Percentiles rank a stretch among this genome's conserved stretches.
Evolutionary conservation across 2,113 vertebrate genomes (phyloP).

Genomic region (Mobula birostris): DNA sequence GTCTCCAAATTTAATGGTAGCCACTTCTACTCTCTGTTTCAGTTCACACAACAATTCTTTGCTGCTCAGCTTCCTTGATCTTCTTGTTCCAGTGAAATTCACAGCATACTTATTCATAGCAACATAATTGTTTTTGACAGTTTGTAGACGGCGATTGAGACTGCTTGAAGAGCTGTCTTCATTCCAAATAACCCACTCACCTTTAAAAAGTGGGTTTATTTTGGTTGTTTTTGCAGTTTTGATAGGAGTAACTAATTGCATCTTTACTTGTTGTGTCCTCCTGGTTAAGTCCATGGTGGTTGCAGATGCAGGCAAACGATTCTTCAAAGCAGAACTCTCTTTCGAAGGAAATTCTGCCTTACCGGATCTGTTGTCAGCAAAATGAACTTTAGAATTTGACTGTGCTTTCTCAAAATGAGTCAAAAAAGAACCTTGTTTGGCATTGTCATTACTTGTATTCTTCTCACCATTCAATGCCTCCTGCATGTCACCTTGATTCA

Average conservation of each 20-base stretch:
- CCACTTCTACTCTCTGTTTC: constrained; percentile 54
- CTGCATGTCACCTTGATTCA: not conserved
- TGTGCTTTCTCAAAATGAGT: not conserved
- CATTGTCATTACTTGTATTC: too few species aligned
- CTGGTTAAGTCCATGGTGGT: not conserved
- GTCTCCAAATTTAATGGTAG: constrained; percentile 55
- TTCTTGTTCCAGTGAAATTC: constrained; percentile 51
- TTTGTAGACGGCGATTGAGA: constrained; percentile 55
- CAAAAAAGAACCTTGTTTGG: not conserved
- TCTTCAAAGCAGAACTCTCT: not conserved
- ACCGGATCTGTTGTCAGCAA: not conserved
- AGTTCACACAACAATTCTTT: constrained; percentile 57
- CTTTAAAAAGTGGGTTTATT: constrained; percentile 14
- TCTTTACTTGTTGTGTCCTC: not conserved
- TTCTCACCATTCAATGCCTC: not conserved
- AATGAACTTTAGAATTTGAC: not conserved
- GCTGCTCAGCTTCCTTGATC: constrained; percentile 46
- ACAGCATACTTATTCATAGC: constrained; percentile 64
- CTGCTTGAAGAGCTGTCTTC: constrained; percentile 60
- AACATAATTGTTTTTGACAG: constrained; percentile 53
- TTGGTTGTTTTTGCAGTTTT: not conserved
- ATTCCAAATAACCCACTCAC: constrained; percentile 55
- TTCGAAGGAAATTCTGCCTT: not conserved
- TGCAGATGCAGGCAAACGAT: too few species aligned
- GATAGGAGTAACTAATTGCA: not conserved